These are phyloP conservation scores for Sminthurides aquaticus DNA, from an alignment of 2,888 invertebrate species.

Conservation along the genomic window DNA sequence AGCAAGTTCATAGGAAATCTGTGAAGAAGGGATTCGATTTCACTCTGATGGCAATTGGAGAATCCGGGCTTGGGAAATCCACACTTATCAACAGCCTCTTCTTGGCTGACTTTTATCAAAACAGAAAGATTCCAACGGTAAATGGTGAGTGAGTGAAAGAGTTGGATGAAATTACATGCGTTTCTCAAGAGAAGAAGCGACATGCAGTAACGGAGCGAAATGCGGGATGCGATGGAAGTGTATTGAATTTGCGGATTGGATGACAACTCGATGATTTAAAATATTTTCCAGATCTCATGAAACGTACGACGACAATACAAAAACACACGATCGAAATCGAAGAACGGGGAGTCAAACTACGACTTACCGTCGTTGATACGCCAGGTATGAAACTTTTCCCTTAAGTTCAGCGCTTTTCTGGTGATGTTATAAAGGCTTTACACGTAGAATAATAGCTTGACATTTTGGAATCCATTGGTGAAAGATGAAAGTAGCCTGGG, in stretches of 20 bases:
- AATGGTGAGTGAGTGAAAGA: constrained; percentile 32
- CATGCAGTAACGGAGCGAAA: no score
- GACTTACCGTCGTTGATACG: constrained; percentile 87
- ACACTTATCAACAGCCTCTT: constrained; percentile 92
- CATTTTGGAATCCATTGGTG: no score
- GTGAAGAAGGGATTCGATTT: constrained; percentile 98
- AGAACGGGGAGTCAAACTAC: constrained; percentile 80
- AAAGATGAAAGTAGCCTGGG: no score
- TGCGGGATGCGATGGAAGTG: no score
- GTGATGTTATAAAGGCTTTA: no score
- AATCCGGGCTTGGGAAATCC: constrained; percentile 73
- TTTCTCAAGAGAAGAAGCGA: no score
- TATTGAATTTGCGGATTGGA: no score
- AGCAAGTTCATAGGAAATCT: constrained; percentile 93
- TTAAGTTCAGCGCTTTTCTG: no score
- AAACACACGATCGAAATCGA: constrained; percentile 86
- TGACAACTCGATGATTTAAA: no score
- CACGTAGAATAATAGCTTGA: no score
- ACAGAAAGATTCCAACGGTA: constrained; percentile 53
- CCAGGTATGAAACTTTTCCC: constrained; percentile 57
- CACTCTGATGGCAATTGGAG: constrained; percentile 88
- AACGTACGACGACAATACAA: constrained; percentile 56
- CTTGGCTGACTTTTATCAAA: constrained; percentile 88
- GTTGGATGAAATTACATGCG: no score
- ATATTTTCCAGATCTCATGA: constrained; percentile 51